These are phyloP conservation scores for Cryptoprocta ferox DNA, from an alignment of 2,797 vertebrate genomes.

Conservation along the genomic window DNA sequence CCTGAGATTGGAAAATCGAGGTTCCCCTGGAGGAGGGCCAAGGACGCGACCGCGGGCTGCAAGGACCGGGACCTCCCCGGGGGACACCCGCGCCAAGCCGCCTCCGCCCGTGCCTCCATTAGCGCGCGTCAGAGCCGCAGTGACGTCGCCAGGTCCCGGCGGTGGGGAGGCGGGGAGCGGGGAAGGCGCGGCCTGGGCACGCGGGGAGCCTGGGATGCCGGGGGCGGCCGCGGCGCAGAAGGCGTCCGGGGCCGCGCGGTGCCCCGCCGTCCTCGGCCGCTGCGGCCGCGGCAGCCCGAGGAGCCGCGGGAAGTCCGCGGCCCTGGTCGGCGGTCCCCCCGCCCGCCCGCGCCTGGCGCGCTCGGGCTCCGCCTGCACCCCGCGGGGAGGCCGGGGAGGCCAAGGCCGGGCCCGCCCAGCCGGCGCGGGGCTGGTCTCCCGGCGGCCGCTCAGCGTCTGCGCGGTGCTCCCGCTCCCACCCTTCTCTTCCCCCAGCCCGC, in stretches of 20 bases:
- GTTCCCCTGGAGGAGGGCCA: slow-evolving; percentile 62
- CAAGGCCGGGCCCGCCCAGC: background rate
- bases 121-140: slow-evolving; percentile 66
- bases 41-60: slow-evolving; percentile 48
- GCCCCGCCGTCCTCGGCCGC: background rate
- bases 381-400: background rate
- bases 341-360: no score
- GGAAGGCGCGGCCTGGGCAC: slow-evolving; percentile 22
- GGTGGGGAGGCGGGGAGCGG: background rate
- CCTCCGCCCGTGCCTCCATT: slow-evolving; percentile 37
- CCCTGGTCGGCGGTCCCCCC: background rate
- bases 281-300: background rate
- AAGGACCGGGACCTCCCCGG: slow-evolving; percentile 32
- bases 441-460: background rate
- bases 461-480: background rate
- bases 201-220: background rate
- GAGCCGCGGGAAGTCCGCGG: background rate
- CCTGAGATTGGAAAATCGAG: slow-evolving; percentile 61
- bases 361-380: background rate
- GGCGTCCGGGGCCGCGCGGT: background rate
- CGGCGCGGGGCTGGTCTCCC: background rate
- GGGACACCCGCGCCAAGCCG: background rate
- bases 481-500: background rate
- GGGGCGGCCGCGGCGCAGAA: background rate
- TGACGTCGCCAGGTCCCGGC: slow-evolving; percentile 58